Conservation (phyloP, 2,113 vertebrate species). For the Chaenogobius annularis region DNA sequence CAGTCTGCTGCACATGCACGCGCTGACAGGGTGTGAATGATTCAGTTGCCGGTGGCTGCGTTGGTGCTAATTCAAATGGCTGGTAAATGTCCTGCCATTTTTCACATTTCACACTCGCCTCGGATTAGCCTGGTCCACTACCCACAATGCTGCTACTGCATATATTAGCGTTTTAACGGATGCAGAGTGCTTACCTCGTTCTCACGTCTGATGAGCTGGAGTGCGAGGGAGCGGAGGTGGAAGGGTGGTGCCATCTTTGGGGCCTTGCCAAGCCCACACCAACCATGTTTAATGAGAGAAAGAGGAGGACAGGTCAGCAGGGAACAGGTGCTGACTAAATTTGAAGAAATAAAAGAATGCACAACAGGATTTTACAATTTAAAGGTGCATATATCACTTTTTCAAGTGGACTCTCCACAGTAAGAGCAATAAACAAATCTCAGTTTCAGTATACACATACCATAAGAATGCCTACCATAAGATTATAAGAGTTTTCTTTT, state of each 20-base stretch:
- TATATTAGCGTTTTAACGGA: slow-evolving; percentile 2
- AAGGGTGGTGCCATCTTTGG: neutral
- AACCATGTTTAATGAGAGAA: neutral
- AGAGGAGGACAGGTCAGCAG: neutral
- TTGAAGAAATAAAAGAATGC: neutral
- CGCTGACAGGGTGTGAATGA: neutral
- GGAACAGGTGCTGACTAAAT: neutral
- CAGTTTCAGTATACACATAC: no score
- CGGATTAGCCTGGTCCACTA: neutral
- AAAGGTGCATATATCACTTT: neutral
- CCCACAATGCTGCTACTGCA: neutral
- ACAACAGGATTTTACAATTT: neutral
- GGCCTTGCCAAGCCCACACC: neutral
- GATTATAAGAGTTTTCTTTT: no score
- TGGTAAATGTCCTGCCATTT: slow-evolving; percentile 13
- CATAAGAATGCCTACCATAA: no score
- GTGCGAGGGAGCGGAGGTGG: neutral
- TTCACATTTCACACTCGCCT: slow-evolving; percentile 11
- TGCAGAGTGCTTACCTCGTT: slow-evolving; percentile 5
- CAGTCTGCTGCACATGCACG: neutral
- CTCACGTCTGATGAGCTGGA: slow-evolving; percentile 8
- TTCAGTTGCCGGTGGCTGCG: neutral
- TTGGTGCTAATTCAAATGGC: slow-evolving; percentile 1
- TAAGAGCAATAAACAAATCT: no score
- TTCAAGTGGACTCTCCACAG: no score